A percentile compares a stretch with the other conserved stretches of the same genome.
These are phyloP conservation scores for Stichodactyla mertensii DNA, from an alignment of 64 coral and sea anemone species.

Conservation along the genomic window DNA sequence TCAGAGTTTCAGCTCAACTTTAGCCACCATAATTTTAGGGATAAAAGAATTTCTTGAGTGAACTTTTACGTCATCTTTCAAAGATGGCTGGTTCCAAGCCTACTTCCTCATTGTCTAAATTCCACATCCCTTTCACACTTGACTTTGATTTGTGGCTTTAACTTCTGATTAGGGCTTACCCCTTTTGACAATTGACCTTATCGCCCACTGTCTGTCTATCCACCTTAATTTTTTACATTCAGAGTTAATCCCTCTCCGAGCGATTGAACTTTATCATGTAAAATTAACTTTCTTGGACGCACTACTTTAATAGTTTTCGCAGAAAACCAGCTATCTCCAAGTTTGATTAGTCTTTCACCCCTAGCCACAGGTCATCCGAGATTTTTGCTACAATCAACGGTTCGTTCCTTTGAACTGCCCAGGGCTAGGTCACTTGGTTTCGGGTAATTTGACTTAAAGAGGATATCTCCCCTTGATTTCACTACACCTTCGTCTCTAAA, in stretches of 20 bases:
- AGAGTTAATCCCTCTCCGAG: slow-evolving; percentile 65
- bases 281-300: slow-evolving; percentile 50
- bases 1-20: slow-evolving; percentile 68
- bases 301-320: slow-evolving; percentile 90
- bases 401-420: slow-evolving; percentile 80
- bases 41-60: slow-evolving; percentile 63
- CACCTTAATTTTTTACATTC: slow-evolving; percentile 59
- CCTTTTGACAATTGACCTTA: slow-evolving; percentile 73
- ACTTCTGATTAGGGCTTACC: slow-evolving; percentile 89
- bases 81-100: slow-evolving; percentile 91
- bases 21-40: slow-evolving; percentile 75
- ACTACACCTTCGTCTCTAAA: slow-evolving; percentile 68
- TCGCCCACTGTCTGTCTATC: slow-evolving; percentile 70
- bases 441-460: slow-evolving; percentile 82
- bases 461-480: slow-evolving; percentile 52
- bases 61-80: slow-evolving; percentile 80
- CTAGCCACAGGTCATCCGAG: slow-evolving; percentile 91
- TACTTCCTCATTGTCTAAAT: slow-evolving; percentile 85
- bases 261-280: slow-evolving; percentile 57
- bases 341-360: slow-evolving; percentile 85
- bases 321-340: slow-evolving; percentile 97
- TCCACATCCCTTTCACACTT: slow-evolving; percentile 73
- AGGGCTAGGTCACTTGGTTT: slow-evolving; percentile 92
- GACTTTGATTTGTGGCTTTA: slow-evolving; percentile 72
- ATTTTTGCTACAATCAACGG: slow-evolving; percentile 89